phyloP scores from a whole-genome alignment of 1,140 invertebrate species.

The Hyphantria cunea region DNA sequence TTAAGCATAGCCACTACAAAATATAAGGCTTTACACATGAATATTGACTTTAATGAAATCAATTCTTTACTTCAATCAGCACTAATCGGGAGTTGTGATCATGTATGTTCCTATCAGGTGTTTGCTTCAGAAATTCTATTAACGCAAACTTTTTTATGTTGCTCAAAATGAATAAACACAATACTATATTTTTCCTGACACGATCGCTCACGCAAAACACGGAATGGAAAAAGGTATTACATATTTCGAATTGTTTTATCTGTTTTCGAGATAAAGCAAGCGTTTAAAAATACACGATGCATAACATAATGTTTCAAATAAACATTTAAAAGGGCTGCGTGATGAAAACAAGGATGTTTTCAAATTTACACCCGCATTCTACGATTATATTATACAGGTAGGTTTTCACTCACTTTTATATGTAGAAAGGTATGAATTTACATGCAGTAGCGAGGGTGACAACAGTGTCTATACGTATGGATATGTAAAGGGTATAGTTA shows the following conservation, averaged over 20 bases:
- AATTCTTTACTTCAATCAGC: too few species aligned
- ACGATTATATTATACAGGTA: constrained; percentile 4
- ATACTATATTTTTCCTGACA: neutral
- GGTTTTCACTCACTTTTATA: constrained; percentile 11
- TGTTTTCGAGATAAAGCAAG: constrained; percentile 11
- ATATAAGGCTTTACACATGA: too few species aligned
- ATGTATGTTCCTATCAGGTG: too few species aligned
- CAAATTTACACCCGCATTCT: constrained; percentile 32
- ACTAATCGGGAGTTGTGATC: too few species aligned
- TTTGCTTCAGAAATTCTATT: too few species aligned
- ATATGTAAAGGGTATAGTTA: neutral
- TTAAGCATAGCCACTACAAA: too few species aligned
- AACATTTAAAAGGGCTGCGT: constrained; percentile 37
- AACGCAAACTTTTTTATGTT: neutral
- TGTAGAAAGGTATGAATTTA: neutral
- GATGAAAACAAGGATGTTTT: constrained; percentile 36
- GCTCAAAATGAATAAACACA: neutral
- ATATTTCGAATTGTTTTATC: constrained; percentile 6
- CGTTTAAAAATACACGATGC: constrained; percentile 33
- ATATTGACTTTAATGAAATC: too few species aligned
- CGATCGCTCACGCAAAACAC: neutral
- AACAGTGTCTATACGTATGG: constrained; percentile 1
- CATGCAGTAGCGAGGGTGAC: neutral
- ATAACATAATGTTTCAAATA: constrained; percentile 36
- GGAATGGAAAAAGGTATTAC: neutral